Conservation (phyloP, 2,113 vertebrate species). For the Cheilinus undulatus region DNA sequence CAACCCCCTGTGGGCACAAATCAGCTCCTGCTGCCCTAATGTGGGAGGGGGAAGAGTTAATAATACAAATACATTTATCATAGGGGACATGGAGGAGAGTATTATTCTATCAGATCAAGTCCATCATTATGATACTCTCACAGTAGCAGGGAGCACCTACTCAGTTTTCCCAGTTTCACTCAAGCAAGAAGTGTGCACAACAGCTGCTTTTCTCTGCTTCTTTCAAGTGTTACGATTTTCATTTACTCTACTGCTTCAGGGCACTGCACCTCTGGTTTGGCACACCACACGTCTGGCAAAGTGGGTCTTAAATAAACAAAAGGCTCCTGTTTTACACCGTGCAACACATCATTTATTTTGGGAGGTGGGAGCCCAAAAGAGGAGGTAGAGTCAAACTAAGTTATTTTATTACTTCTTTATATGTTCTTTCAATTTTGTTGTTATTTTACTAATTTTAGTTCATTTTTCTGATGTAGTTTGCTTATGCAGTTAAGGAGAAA, state of each 20-base stretch:
- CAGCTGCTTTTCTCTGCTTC: constrained; percentile 84
- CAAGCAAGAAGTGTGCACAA: constrained; percentile 81
- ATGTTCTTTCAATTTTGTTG: too few species aligned
- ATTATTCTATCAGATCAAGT: constrained; percentile 6
- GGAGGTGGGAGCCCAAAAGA: constrained; percentile 31
- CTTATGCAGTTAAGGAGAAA: too few species aligned
- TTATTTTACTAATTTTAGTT: neutral
- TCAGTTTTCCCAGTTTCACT: constrained; percentile 48
- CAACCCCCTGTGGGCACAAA: constrained; percentile 38
- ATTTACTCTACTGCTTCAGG: constrained; percentile 88
- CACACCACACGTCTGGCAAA: constrained; percentile 87
- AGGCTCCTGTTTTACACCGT: constrained; percentile 83
- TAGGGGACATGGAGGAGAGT: neutral
- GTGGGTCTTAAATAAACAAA: constrained; percentile 89
- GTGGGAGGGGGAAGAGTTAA: constrained; percentile 4
- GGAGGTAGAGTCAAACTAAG: constrained; percentile 51
- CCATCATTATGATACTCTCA: constrained; percentile 19
- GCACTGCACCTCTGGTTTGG: constrained; percentile 86
- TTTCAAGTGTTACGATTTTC: constrained; percentile 88
- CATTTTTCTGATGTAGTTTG: neutral
- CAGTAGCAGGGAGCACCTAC: constrained; percentile 17
- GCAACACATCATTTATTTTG: constrained; percentile 77
- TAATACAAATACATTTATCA: neutral
- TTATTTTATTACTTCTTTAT: constrained; percentile 31
- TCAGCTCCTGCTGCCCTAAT: neutral